Base-by-base conservation (phyloP, 2,888 invertebrate genomes). In the Criorhina ranunculi region DNA sequence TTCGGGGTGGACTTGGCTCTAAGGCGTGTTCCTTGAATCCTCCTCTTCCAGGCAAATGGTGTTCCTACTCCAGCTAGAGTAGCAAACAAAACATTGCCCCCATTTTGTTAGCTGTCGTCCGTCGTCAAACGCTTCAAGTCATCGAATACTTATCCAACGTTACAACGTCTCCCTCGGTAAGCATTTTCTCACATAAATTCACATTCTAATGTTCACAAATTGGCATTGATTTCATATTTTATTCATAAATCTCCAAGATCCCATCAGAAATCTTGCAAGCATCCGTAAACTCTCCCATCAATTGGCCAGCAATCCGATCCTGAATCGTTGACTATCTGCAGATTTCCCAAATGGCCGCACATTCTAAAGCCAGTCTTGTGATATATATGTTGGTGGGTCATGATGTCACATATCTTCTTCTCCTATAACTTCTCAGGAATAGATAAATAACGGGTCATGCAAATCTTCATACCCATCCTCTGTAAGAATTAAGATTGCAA, bases 351-450 rank as follows among this genome's bases (percentile, higher is more conserved):
- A 46, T 37, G 59, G 57, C 64, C 59, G 44, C 66, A 72, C 51
- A 59, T 35, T 24, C 24, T 60, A 19, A 40, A 60, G 15, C 44
- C 37, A 66, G 35, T n/a, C 67, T 19, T 31, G 77, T 62, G 72
- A 72, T 66, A 79, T 79, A 57, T 83, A 75, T 44, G 79, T 83
- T 73, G 83, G 35, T 83, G 79, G 79, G 83, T 79, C 83, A 83
- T 83, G 73, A 83, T 83, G 83, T 83, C 83, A 69, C 83, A 55
- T 79, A 75, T 83, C 55, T 44, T 15, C 49, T 57, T 33, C 40
- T 53, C n/a, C n/a, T n/a, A n/a, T 15, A 64, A 46, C 31, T 64
- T 62, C 57, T 76, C 55, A 75, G 57, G 44, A 19, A 79, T 49
- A 69, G 40, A 85, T 80, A 70, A 85, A 75, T 85, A 85, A 80